Percentiles rank a stretch among this genome's conserved stretches.
phyloP scores from a whole-genome alignment of 2,797 vertebrate species.

The Chiroxiphia lanceolata region DNA sequence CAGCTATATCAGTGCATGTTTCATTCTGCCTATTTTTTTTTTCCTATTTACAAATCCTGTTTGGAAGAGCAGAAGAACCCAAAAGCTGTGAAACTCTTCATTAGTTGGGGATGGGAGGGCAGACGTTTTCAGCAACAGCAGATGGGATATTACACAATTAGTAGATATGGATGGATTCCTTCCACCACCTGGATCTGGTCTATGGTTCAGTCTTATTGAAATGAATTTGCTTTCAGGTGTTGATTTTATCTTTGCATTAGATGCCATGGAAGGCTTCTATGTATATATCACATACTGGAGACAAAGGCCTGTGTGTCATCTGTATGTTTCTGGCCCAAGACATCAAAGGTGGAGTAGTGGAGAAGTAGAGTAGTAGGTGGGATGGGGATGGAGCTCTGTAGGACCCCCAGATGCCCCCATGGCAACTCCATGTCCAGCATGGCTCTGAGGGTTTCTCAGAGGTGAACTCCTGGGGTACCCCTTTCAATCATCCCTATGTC shows the following conservation, averaged over 20 bases:
- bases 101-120: fast-evolving
- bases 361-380: background rate
- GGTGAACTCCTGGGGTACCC: background rate
- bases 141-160: background rate
- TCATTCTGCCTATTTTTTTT: background rate
- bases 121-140: background rate
- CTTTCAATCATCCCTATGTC: background rate
- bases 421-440: fast-evolving
- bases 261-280: background rate
- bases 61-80: background rate
- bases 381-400: background rate
- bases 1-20: background rate
- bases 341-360: background rate
- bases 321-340: background rate
- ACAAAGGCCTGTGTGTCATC: background rate
- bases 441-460: background rate
- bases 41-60: background rate
- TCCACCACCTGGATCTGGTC: background rate
- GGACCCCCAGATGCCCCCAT: background rate
- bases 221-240: background rate
- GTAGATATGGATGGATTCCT: background rate
- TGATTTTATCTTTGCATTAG: background rate
- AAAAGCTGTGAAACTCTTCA: background rate
- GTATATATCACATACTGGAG: background rate
- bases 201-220: background rate